phyloP scores from a whole-genome alignment of 2,113 vertebrate species.

The Semnornis frantzii region DNA sequence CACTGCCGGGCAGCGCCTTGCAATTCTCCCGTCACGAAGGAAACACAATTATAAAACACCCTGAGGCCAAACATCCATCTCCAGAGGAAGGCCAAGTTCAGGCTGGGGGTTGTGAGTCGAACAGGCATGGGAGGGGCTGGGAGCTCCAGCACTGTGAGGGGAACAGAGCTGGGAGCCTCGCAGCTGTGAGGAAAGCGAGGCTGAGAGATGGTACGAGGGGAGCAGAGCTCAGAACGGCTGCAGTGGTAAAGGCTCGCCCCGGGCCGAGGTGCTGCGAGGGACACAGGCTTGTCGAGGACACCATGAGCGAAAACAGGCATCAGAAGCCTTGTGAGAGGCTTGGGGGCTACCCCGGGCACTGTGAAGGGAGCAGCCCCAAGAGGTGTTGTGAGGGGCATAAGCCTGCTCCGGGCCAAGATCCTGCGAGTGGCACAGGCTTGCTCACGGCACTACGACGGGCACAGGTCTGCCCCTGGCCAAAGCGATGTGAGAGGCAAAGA shows the following conservation, averaged over 20 bases:
- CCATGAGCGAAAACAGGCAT: too few species aligned
- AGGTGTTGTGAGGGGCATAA: background rate
- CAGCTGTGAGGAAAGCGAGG: background rate
- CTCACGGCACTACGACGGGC: too few species aligned
- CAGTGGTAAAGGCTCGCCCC: too few species aligned
- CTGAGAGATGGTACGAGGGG: too few species aligned
- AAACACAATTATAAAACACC: accelerated
- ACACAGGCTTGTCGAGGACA: too few species aligned
- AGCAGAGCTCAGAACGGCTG: too few species aligned
- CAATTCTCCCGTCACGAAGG: accelerated
- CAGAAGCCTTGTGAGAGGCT: too few species aligned
- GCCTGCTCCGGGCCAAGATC: too few species aligned
- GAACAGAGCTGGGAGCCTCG: background rate
- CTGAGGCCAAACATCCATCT: accelerated
- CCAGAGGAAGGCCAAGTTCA: accelerated
- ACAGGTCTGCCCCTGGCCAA: background rate
- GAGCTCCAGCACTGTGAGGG: too few species aligned
- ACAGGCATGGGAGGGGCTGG: background rate
- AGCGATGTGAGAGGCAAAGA: background rate
- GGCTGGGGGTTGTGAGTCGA: background rate
- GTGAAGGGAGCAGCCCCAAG: too few species aligned
- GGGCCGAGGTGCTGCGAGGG: too few species aligned
- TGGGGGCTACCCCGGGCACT: too few species aligned
- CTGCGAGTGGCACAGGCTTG: background rate
- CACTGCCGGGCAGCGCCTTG: accelerated